Conservation (phyloP, 2,888 invertebrate species). For the Synanthedon tipuliformis region DNA sequence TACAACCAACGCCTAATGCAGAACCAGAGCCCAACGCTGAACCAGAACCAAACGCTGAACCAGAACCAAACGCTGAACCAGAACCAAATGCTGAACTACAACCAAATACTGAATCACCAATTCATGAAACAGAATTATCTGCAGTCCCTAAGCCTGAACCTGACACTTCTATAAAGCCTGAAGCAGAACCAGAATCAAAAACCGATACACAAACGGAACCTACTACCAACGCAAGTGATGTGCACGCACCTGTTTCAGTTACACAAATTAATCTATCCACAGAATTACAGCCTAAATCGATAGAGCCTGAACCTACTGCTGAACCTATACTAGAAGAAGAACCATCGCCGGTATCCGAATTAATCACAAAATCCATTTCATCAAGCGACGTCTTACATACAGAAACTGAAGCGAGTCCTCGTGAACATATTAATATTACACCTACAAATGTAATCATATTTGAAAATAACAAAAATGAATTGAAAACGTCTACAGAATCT, state of each 20-base stretch:
- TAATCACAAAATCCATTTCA: neutral
- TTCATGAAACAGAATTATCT: conserved; percentile 26
- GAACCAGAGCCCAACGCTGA: conserved; percentile 11
- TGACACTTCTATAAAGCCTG: conserved; percentile 27
- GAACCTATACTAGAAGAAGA: neutral
- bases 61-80: neutral
- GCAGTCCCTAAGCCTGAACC: conserved; percentile 34
- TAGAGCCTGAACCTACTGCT: conserved; percentile 6
- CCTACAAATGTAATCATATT: conserved; percentile 9
- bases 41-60: too few relatives aligned
- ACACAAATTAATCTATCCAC: conserved; percentile 3
- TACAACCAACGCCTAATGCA: conserved; percentile 12
- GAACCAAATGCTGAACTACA: conserved; percentile 27
- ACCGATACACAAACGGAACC: conserved; percentile 20
- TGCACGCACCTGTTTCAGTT: conserved; percentile 11
- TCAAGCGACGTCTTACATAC: neutral
- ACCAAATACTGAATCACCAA: conserved; percentile 3
- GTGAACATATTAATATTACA: neutral
- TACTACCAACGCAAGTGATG: conserved; percentile 11
- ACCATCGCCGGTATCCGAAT: neutral
- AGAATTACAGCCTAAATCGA: conserved; percentile 7
- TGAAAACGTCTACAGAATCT: neutral
- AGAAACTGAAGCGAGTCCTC: too few relatives aligned
- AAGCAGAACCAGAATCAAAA: conserved; percentile 24
- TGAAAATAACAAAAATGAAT: neutral